Evolutionary conservation across 2,797 vertebrate genomes (phyloP), one percentile per base, ranked within the genome.

Genomic region (Ambastaia sidthimunki): DNA sequence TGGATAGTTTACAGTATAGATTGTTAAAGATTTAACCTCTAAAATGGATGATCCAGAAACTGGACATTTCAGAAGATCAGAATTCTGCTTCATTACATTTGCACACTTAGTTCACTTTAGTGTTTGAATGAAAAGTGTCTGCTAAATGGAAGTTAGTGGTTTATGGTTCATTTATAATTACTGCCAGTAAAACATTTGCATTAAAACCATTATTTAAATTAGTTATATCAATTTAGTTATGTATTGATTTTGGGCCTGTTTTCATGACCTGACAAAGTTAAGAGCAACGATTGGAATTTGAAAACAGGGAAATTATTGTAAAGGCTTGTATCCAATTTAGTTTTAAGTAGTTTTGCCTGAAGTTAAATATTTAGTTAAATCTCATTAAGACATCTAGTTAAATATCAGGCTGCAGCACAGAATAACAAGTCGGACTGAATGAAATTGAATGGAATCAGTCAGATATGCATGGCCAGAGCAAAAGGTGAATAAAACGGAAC

Each of bases 341-440:
- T 62, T 52, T 37, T 47, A 62, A 44, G 41, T 16, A 41, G 31
- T 11, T 34, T 63, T 63, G 25, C 15, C 62, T 65, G 62, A 37
- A 37, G 67, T 71, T 71, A 57, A 52, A 71, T 78, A 63, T 71
- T 71, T 62, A 62, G 59, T 62, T 16, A 28, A 62, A 62, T 62
- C 59, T 62, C 13, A 60, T 60, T 13, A 16, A 60, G 23, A 5
- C 59, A 31, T 25, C 28, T 62, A 62, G 59, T 62, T 62, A 23
- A 78, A n/a, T 78, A 57, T 78, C 55, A 50, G 48, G 44, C 34
- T 48, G 52, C 7, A 34, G 66, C 54, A 21, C 41, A 48, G 34
- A 77, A 68, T 69, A 48, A 68, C 52, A 69, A 76, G 11, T 59
- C 11, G 19, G 69, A 60, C 10, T 21, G 12, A 59, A 69, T 34